These are phyloP conservation scores for Peromyscus polionotus DNA, from an alignment of 2,113 vertebrate genomes.

Conservation along the genomic window DNA sequence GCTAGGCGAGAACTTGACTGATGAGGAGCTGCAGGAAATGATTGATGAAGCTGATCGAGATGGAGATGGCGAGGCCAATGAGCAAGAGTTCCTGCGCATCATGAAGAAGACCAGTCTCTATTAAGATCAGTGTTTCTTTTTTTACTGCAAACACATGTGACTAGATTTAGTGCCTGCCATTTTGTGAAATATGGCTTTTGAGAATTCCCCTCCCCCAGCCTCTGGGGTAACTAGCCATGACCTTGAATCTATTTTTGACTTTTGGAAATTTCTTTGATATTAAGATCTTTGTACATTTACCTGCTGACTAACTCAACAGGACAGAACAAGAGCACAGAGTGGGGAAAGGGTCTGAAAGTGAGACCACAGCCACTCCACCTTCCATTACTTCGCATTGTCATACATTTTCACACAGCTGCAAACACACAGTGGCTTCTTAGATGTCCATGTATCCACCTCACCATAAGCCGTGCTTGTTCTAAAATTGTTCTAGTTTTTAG, in stretches of 20 bases:
- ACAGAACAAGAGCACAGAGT: not conserved
- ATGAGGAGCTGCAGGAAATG: conserved; percentile 98
- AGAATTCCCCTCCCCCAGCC: not conserved
- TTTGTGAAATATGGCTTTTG: conserved; percentile 56
- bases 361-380: not conserved
- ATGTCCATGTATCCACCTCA: not conserved
- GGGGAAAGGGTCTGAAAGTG: not conserved
- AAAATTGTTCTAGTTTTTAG: not conserved
- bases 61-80: conserved; percentile 96
- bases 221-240: not conserved
- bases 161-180: not conserved
- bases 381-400: not conserved
- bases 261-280: conserved; percentile 55
- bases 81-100: conserved; percentile 96
- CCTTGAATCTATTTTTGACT: not conserved
- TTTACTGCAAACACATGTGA: not conserved
- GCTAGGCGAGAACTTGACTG: conserved; percentile 95
- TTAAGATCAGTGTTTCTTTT: conserved; percentile 81
- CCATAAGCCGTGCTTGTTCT: not conserved
- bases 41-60: conserved; percentile 96
- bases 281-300: conserved; percentile 52
- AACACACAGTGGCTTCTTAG: not conserved
- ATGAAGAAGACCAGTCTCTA: conserved; percentile 98
- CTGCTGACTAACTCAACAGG: not conserved
- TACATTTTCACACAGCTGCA: not conserved